These are phyloP conservation scores for Lobophora halterata DNA, from an alignment of 2,888 invertebrate genomes.

Conservation along the genomic window DNA sequence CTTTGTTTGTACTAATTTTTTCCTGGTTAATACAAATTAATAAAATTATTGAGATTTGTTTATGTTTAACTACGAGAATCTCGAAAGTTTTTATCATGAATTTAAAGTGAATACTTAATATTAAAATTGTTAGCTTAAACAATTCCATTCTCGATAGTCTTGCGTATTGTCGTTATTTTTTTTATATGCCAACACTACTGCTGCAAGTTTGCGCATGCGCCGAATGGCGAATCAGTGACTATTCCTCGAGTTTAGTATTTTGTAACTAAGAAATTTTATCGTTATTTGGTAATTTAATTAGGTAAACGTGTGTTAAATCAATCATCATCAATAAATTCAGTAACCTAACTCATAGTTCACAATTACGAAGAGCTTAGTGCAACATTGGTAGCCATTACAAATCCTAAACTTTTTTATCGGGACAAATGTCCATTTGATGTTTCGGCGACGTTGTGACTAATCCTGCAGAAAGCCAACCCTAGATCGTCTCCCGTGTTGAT, in stretches of 20 bases:
- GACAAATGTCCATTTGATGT: slow-evolving; percentile 80
- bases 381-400: slow-evolving; percentile 81
- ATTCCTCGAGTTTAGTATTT: slow-evolving; percentile 77
- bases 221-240: slow-evolving; percentile 80
- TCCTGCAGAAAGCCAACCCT: slow-evolving; percentile 58
- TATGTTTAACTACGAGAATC: too few species aligned
- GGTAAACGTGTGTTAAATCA: slow-evolving; percentile 56
- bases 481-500: slow-evolving; percentile 57
- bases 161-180: slow-evolving; percentile 16
- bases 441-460: slow-evolving; percentile 81
- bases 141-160: neutral
- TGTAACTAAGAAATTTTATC: slow-evolving; percentile 76
- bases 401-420: slow-evolving; percentile 79
- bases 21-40: too few species aligned
- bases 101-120: too few species aligned
- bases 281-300: slow-evolving; percentile 71
- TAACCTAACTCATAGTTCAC: slow-evolving; percentile 43
- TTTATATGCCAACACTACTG: slow-evolving; percentile 54
- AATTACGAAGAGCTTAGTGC: slow-evolving; percentile 69
- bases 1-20: too few species aligned
- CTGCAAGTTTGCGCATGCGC: slow-evolving; percentile 80
- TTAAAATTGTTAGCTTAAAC: neutral
- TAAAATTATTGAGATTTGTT: too few species aligned
- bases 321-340: slow-evolving; percentile 45
- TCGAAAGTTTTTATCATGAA: too few species aligned